Conservation (phyloP, 2,888 invertebrate genomes). For the Ochropleura leucogaster region DNA sequence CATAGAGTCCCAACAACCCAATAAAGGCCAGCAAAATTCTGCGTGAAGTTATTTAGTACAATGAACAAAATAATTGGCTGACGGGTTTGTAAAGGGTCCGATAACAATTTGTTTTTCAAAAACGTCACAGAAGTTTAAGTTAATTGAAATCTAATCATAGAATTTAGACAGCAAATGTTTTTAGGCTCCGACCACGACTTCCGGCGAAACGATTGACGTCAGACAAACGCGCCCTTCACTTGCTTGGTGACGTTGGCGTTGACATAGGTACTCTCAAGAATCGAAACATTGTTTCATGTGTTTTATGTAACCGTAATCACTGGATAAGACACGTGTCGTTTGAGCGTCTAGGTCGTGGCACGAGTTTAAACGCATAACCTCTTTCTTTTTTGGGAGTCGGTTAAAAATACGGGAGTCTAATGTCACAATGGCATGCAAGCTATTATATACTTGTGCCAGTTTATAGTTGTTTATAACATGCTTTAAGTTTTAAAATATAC, state of each 20-base stretch:
- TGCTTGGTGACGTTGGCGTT: background rate
- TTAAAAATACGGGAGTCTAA: background rate
- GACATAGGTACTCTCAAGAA: no score
- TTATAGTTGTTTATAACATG: background rate
- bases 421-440: slow-evolving; percentile 4
- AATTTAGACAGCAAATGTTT: background rate
- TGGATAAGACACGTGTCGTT: no score
- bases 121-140: background rate
- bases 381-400: background rate
- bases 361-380: background rate
- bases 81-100: no score
- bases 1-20: no score
- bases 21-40: no score
- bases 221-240: background rate
- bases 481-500: slow-evolving; percentile 53
- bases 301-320: no score
- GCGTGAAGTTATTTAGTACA: no score
- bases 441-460: slow-evolving; percentile 6
- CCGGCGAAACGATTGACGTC: background rate
- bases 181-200: background rate
- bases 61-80: no score
- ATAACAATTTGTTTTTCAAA: background rate
- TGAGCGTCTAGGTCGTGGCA: background rate
- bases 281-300: no score
- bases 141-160: background rate